phyloP scores from a whole-genome alignment of 2,113 vertebrate genomes.

The Pelvicachromis taeniatus region DNA sequence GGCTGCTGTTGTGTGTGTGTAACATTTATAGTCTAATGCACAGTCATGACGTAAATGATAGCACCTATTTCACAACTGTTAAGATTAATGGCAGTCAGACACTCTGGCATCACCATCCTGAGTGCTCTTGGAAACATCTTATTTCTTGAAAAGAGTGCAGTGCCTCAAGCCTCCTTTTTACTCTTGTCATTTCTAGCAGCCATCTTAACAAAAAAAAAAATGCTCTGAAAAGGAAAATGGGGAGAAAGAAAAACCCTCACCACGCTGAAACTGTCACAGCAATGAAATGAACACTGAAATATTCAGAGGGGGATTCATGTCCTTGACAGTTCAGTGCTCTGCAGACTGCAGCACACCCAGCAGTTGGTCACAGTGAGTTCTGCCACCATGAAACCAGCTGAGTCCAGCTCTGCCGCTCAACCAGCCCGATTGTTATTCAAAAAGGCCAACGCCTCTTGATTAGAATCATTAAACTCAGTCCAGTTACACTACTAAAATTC shows the following conservation, averaged over 20 bases:
- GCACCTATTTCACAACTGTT: background rate
- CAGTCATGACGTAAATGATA: background rate
- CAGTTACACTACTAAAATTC: slow-evolving; percentile 32
- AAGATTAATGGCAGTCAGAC: background rate
- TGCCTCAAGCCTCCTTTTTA: slow-evolving; percentile 7
- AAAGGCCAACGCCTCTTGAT: slow-evolving; percentile 19
- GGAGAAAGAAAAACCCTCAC: background rate
- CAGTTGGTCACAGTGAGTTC: slow-evolving; percentile 30
- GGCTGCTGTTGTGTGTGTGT: background rate
- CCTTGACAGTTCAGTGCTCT: slow-evolving; percentile 39
- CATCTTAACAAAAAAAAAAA: background rate
- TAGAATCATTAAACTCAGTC: slow-evolving; percentile 42
- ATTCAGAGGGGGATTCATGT: slow-evolving; percentile 33
- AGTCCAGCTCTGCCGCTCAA: slow-evolving; percentile 11
- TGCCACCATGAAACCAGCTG: background rate
- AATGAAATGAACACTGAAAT: slow-evolving; percentile 16
- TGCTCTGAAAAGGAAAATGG: background rate
- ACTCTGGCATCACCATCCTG: background rate
- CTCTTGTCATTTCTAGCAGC: slow-evolving; percentile 12
- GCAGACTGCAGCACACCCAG: slow-evolving; percentile 18
- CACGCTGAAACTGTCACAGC: background rate
- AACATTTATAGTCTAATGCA: background rate
- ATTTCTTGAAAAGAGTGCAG: background rate
- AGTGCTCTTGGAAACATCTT: slow-evolving; percentile 4
- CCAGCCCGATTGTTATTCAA: slow-evolving; percentile 33